phyloP scores from a whole-genome alignment of 2,797 vertebrate species.

The Spondyliosoma cantharus region DNA sequence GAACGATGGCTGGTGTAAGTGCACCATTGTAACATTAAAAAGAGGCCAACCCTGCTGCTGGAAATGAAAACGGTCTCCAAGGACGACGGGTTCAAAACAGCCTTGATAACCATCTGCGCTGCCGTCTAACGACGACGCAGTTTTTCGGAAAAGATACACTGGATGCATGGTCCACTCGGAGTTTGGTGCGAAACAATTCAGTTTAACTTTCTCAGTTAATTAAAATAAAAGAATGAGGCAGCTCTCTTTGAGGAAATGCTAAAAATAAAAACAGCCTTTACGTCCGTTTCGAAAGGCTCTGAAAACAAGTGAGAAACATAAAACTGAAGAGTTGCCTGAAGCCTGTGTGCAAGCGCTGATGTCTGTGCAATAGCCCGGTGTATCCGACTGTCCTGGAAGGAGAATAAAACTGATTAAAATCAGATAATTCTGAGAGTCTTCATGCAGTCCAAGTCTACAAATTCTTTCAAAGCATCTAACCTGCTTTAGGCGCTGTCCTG shows the following conservation, averaged over 20 bases:
- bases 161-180: not conserved
- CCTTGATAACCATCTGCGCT: constrained; percentile 16
- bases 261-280: constrained; percentile 28
- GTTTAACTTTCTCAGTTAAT: constrained; percentile 23
- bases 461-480: constrained; percentile 38
- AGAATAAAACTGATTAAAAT: not conserved
- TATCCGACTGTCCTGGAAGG: constrained; percentile 61
- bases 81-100: constrained; percentile 39
- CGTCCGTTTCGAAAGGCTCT: constrained; percentile 58
- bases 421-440: constrained; percentile 15
- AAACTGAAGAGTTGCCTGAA: constrained; percentile 69
- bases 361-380: constrained; percentile 77
- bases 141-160: not conserved
- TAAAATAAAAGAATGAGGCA: constrained; percentile 36
- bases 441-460: not conserved
- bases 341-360: constrained; percentile 71
- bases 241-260: constrained; percentile 41
- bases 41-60: constrained; percentile 29
- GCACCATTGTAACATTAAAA: constrained; percentile 42
- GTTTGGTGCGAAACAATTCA: constrained; percentile 73
- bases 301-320: constrained; percentile 49
- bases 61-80: constrained; percentile 9
- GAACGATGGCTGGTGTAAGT: constrained; percentile 55
- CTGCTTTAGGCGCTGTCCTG: constrained; percentile 73
- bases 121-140: not conserved